phyloP scores from a whole-genome alignment of 2,797 vertebrate species.

The Dermochelys coriacea region DNA sequence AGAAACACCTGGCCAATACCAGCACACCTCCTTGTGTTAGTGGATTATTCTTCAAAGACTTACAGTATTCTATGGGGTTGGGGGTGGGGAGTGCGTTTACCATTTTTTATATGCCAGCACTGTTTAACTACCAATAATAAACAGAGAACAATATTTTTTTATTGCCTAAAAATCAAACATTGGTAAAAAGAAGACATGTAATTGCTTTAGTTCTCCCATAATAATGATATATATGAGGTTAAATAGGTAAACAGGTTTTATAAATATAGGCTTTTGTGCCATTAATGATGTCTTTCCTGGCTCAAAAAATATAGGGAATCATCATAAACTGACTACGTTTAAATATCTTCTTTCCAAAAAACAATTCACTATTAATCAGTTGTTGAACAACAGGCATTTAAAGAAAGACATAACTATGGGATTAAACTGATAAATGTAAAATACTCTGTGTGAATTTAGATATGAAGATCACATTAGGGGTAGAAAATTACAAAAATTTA shows the following conservation, averaged over 20 bases:
- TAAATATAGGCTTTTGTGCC: conserved; percentile 66
- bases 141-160: conserved; percentile 40
- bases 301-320: conserved; percentile 61
- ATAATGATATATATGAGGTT: conserved; percentile 56
- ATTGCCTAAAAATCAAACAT: conserved; percentile 6
- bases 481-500: conserved; percentile 78
- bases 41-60: background rate
- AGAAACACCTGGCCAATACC: background rate
- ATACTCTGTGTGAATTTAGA: conserved; percentile 76
- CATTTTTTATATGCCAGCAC: conserved; percentile 32
- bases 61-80: background rate
- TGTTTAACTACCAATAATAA: conserved; percentile 39
- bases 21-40: background rate
- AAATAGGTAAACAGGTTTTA: conserved; percentile 73
- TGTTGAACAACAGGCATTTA: conserved; percentile 77
- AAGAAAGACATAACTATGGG: conserved; percentile 74
- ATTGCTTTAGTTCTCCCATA: conserved; percentile 52
- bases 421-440: conserved; percentile 79
- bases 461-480: conserved; percentile 75
- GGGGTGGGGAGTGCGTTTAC: background rate
- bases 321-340: conserved; percentile 65
- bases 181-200: conserved; percentile 40
- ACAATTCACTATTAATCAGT: conserved; percentile 65
- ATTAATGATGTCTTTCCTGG: conserved; percentile 59
- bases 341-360: conserved; percentile 62